Percentiles rank a stretch among this genome's conserved stretches.
Conservation (phyloP, 2,113 vertebrate genomes). For the Grallaria varia region DNA sequence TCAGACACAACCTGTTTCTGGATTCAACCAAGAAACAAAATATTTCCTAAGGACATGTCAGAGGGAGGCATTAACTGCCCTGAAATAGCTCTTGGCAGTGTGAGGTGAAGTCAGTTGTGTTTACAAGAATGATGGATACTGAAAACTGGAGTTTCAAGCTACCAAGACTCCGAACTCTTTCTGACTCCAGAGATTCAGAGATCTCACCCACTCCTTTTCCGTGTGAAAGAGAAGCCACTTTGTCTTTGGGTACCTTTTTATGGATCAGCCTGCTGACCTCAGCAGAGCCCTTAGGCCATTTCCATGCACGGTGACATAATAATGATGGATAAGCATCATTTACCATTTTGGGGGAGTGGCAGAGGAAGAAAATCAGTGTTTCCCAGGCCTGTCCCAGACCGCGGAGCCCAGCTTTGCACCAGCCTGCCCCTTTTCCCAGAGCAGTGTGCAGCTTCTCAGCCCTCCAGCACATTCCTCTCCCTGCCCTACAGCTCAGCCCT, state of each 20-base stretch:
- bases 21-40: neutral
- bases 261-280: neutral
- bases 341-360: neutral
- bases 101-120: neutral
- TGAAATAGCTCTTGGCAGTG: neutral
- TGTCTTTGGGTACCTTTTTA: neutral
- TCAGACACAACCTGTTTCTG: neutral
- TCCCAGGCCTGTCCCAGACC: neutral
- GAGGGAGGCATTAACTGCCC: neutral
- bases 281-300: neutral
- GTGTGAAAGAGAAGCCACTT: neutral
- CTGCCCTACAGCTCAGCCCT: neutral
- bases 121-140: neutral
- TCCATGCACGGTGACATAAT: slow-evolving; percentile 3
- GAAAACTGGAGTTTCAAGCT: neutral
- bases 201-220: neutral
- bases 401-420: neutral
- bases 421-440: slow-evolving; percentile 32
- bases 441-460: neutral
- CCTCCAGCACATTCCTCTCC: slow-evolving; percentile 31
- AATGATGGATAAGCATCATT: slow-evolving; percentile 60
- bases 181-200: neutral
- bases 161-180: neutral
- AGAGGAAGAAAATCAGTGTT: neutral
- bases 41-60: neutral